Base-by-base conservation (phyloP, 2,888 invertebrate genomes). In the Clanis bilineata region DNA sequence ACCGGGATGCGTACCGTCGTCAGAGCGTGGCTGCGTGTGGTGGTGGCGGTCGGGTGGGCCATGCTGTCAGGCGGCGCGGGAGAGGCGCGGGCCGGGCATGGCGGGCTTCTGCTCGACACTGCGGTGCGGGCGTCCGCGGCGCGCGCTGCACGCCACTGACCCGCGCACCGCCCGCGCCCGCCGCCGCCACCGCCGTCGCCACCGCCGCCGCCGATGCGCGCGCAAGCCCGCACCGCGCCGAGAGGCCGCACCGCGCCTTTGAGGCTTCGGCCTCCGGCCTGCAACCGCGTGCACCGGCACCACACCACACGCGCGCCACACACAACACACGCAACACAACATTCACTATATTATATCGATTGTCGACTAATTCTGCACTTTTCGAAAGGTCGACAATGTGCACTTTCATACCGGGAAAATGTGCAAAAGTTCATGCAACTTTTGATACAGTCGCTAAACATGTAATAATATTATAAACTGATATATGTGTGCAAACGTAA, bases 21-120 rank as follows among this genome's bases (percentile, higher is more conserved):
- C 90, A 90, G 91, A 90, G 91, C 91, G 90, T 90, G 90, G 91
- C 90, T 91, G 90, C 90, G 91, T 88, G 91, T 87, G 90, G 85
- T 88, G 90, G 90, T 90, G 88, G 91, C 91, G 90, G 88, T 89
- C 86, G 88, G 88, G 80, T 77, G 73, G 90, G 90, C 91, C 91
- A 92, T 91, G 91, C 91, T 92, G 91, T 92, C 91, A 90, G 90
- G 90, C 90, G 88, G 88, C 91, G 90, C 90, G 90, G 82, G 82
- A 85, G 82, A 88, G 86, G 89, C 91, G 91, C 91, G 89, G 87
- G 90, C 90, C 91, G 89, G 89, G 91, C 91, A 91, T 91, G 91
- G 89, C 91, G 90, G 89, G 87, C 83, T 88, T 75, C 86, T 86
- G 90, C 89, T 90, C 90, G 90, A 89, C 90, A 89, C 90, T 90